A percentile compares a stretch with the other conserved stretches of the same genome.
These are phyloP conservation scores for Drosophila quinaria DNA, from an alignment of 2,888 invertebrate genomes.

Conservation along the genomic window DNA sequence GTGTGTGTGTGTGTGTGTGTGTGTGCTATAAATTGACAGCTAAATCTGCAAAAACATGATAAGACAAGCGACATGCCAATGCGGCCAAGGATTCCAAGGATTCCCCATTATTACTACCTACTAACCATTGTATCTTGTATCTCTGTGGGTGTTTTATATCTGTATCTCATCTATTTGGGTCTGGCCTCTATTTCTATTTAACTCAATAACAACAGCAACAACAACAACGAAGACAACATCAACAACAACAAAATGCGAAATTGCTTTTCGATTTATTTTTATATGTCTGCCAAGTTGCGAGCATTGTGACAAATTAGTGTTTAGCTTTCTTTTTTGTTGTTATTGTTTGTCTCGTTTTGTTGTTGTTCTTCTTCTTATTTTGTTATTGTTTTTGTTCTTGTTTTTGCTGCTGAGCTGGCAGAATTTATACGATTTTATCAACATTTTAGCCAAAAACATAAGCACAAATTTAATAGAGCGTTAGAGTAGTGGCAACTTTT, in stretches of 20 bases:
- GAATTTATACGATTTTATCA: slow-evolving; percentile 44
- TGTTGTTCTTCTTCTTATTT: slow-evolving; percentile 11
- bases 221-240: slow-evolving; percentile 22
- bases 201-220: slow-evolving; percentile 53
- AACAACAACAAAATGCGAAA: slow-evolving; percentile 55
- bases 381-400: slow-evolving; percentile 19
- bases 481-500: background rate
- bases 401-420: slow-evolving; percentile 39
- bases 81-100: slow-evolving; percentile 67
- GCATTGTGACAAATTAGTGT: slow-evolving; percentile 79
- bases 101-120: slow-evolving; percentile 15
- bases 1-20: slow-evolving; percentile 34
- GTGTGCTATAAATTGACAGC: slow-evolving; percentile 79
- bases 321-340: slow-evolving; percentile 33
- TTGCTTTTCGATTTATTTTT: slow-evolving; percentile 81
- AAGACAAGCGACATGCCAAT: slow-evolving; percentile 81
- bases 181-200: slow-evolving; percentile 63
- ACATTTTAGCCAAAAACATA: slow-evolving; percentile 19
- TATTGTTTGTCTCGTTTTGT: slow-evolving; percentile 25
- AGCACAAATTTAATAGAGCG: slow-evolving; percentile 24
- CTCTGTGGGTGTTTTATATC: slow-evolving; percentile 54
- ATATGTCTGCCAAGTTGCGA: slow-evolving; percentile 72
- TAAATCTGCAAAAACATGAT: slow-evolving; percentile 81
- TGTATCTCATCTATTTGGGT: slow-evolving; percentile 63
- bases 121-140: slow-evolving; percentile 36